Evolutionary conservation across 2,888 invertebrate genomes (phyloP).

Genomic region (Margaritifera margaritifera): DNA sequence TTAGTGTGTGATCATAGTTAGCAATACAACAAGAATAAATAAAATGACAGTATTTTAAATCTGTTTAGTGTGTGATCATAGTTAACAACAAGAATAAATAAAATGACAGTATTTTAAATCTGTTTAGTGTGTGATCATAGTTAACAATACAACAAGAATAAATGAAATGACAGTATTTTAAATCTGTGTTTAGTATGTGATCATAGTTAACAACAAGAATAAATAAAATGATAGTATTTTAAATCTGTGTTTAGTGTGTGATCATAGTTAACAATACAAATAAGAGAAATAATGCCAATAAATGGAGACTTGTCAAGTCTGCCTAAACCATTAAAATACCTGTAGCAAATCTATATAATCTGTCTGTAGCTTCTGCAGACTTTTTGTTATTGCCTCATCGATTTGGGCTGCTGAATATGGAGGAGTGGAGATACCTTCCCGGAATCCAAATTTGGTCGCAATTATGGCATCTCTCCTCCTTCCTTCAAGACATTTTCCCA

Average conservation of each 20-base stretch:
- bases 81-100: neutral
- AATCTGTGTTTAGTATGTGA: too few relatives aligned
- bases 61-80: too few relatives aligned
- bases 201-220: neutral
- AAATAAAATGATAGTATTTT: too few relatives aligned
- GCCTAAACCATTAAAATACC: slow-evolving; percentile 34
- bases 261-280: neutral
- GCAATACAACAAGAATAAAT: too few relatives aligned
- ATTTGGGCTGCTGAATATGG: slow-evolving; percentile 64
- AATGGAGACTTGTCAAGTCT: too few relatives aligned
- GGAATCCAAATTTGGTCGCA: slow-evolving; percentile 67
- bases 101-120: too few relatives aligned
- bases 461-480: slow-evolving; percentile 62
- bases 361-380: slow-evolving; percentile 60
- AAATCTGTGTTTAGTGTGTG: too few relatives aligned
- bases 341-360: slow-evolving; percentile 68
- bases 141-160: neutral
- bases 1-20: neutral
- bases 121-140: too few relatives aligned
- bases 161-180: too few relatives aligned
- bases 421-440: slow-evolving; percentile 54
- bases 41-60: too few relatives aligned
- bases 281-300: too few relatives aligned
- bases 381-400: slow-evolving; percentile 57
- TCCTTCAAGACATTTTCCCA: slow-evolving; percentile 63